phyloP scores from a whole-genome alignment of 2,797 vertebrate genomes.

The Paedocypris micromegethes region DNA sequence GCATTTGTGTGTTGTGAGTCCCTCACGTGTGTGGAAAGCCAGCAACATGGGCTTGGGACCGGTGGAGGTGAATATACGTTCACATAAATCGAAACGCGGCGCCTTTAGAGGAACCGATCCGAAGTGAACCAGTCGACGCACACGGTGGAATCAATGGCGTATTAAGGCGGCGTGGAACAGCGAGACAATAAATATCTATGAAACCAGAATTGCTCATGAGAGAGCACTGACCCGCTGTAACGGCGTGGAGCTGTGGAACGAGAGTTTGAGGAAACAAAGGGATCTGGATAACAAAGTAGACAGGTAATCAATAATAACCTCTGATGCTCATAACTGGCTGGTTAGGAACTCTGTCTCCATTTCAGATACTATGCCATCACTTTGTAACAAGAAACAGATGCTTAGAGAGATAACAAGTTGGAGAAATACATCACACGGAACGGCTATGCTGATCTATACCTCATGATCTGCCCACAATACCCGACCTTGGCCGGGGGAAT shows the following conservation, averaged over 20 bases:
- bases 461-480: conserved; percentile 35
- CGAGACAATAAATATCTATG: conserved; percentile 31
- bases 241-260: conserved; percentile 24
- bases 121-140: conserved; percentile 3
- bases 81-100: not conserved
- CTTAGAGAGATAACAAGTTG: conserved; percentile 36
- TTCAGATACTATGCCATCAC: conserved; percentile 55
- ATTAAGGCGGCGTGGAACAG: conserved; percentile 23
- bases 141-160: conserved; percentile 28
- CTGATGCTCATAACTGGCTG: conserved; percentile 65
- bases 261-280: conserved; percentile 54
- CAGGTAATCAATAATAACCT: conserved; percentile 67
- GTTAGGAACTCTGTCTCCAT: conserved; percentile 62
- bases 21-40: no score
- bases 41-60: not conserved
- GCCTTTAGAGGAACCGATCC: conserved; percentile 17
- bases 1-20: no score
- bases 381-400: conserved; percentile 45
- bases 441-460: conserved; percentile 28
- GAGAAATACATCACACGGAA: conserved; percentile 41
- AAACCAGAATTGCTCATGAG: conserved; percentile 33
- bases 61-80: not conserved
- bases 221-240: conserved; percentile 30
- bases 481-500: conserved; percentile 35
- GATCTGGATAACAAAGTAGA: conserved; percentile 58